Percentiles rank a stretch among this genome's conserved stretches.
These are phyloP conservation scores for Myotis davidii DNA, from an alignment of 2,113 vertebrate species.

Conservation along the genomic window DNA sequence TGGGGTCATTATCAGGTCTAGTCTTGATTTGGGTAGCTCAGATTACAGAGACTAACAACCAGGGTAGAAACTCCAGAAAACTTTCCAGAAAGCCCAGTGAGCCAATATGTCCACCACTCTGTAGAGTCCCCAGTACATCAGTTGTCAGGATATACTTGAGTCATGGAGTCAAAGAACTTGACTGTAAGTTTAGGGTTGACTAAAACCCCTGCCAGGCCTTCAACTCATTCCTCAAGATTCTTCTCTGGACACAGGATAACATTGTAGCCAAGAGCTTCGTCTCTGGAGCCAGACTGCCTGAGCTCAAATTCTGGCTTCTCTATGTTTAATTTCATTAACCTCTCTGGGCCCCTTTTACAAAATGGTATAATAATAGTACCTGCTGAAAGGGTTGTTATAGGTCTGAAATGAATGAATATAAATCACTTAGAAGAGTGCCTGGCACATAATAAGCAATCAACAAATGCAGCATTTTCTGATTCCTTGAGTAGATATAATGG, in stretches of 20 bases:
- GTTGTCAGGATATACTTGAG: not conserved
- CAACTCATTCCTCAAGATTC: not conserved
- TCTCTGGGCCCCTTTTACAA: not conserved
- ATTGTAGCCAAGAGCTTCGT: not conserved
- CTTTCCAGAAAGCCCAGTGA: not conserved
- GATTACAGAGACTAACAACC: not conserved
- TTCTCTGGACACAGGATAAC: not conserved
- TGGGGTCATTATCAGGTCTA: not conserved
- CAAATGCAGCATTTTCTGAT: not conserved
- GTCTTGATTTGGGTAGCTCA: not conserved
- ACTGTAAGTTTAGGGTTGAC: not conserved
- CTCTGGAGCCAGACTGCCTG: not conserved
- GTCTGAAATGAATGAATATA: not conserved
- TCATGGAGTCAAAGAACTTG: not conserved
- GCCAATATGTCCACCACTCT: not conserved
- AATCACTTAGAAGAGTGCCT: not conserved
- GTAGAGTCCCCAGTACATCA: not conserved
- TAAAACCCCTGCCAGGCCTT: not conserved
- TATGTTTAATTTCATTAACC: not conserved
- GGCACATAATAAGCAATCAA: not conserved
- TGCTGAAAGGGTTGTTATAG: not conserved
- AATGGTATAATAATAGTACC: not conserved
- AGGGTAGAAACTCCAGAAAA: not conserved
- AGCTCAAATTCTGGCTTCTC: not conserved
- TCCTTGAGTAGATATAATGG: not conserved